phyloP scores from a whole-genome alignment of 1,140 invertebrate species.

The Diprion similis region DNA sequence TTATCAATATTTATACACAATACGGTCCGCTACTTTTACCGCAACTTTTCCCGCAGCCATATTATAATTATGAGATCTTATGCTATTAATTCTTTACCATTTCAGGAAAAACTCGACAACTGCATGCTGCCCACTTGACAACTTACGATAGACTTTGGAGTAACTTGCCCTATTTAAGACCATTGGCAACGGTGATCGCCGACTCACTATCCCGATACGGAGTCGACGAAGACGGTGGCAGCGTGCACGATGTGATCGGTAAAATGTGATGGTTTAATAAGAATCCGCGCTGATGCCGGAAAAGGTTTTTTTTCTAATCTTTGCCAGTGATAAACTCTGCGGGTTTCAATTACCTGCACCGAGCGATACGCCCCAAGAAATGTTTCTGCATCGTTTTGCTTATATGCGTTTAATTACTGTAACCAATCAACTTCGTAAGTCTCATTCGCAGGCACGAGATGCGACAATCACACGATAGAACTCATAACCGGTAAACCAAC shows the following conservation, averaged over 20 bases:
- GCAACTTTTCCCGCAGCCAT: too few relatives aligned
- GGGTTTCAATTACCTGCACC: not conserved
- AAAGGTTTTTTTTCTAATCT: too few relatives aligned
- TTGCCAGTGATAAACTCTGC: too few relatives aligned
- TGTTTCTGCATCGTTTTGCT: not conserved
- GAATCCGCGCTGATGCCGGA: too few relatives aligned
- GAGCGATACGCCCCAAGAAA: not conserved
- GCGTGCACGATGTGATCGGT: conserved; percentile 58
- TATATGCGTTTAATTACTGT: not conserved
- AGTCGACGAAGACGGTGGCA: conserved; percentile 59
- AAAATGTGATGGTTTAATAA: conserved; percentile 23
- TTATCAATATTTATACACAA: too few relatives aligned
- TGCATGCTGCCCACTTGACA: conserved; percentile 56
- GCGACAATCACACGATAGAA: conserved; percentile 61
- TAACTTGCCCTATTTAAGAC: conserved; percentile 57
- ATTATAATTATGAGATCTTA: conserved; percentile 1
- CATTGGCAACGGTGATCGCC: conserved; percentile 61
- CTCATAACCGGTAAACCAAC: conserved; percentile 56
- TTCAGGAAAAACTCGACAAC: conserved; percentile 58
- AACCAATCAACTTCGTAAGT: not conserved
- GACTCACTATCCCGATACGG: conserved; percentile 57
- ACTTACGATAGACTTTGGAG: conserved; percentile 60
- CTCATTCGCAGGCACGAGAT: conserved; percentile 49
- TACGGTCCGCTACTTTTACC: too few relatives aligned
- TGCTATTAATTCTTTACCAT: not conserved